Evolutionary conservation across 2,113 vertebrate genomes (phyloP).

Genomic region (Phaetusa simplex): DNA sequence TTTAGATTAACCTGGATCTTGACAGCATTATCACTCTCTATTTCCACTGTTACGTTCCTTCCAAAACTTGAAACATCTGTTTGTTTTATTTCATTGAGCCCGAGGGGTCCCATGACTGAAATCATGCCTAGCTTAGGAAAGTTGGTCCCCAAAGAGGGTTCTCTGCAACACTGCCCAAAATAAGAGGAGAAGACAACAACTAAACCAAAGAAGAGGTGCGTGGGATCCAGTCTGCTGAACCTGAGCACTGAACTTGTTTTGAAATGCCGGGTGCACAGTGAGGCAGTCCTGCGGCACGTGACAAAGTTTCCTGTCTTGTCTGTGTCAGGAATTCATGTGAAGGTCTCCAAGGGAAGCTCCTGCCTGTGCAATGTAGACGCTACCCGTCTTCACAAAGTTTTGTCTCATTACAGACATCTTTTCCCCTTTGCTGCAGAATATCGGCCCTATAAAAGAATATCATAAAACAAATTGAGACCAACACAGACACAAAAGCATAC

Average conservation of each 20-base stretch:
- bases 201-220: not conserved
- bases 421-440: not conserved
- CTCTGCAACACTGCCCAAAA: not conserved
- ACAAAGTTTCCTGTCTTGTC: not conserved
- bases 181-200: not conserved
- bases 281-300: not conserved
- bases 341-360: not conserved
- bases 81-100: conserved; percentile 53
- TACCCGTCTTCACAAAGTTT: not conserved
- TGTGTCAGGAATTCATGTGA: not conserved
- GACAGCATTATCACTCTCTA: conserved; percentile 10
- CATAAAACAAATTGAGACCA: not conserved
- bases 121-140: conserved; percentile 12
- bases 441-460: not conserved
- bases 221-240: not conserved
- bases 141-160: conserved; percentile 24
- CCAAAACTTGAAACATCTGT: conserved; percentile 62
- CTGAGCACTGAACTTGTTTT: not conserved
- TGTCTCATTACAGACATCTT: not conserved
- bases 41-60: conserved; percentile 14
- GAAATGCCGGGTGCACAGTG: not conserved
- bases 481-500: not conserved
- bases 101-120: conserved; percentile 9
- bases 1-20: not conserved
- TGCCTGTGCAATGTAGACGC: not conserved